Evolutionary conservation across 2,113 vertebrate species (phyloP).

Genomic region (Microtus montanus): DNA sequence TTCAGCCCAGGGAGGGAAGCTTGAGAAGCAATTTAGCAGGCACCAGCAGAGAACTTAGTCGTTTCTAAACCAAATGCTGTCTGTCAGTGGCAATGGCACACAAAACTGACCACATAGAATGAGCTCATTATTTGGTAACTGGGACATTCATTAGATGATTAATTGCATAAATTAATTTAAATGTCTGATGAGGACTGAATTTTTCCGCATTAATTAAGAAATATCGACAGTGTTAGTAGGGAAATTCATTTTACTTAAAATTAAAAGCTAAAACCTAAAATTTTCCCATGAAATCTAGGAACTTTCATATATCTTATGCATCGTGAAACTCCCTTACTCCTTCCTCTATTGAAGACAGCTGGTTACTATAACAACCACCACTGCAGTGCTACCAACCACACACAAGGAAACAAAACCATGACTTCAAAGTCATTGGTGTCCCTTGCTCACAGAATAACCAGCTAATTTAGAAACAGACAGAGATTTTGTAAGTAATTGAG

Average conservation of each 20-base stretch:
- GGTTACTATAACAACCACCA: conserved; percentile 78
- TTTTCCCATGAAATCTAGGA: conserved; percentile 26
- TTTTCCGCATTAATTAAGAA: conserved; percentile 31
- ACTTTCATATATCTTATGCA: conserved; percentile 33
- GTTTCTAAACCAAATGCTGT: background rate
- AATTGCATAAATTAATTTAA: conserved; percentile 24
- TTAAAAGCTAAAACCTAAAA: conserved; percentile 17
- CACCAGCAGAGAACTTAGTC: background rate
- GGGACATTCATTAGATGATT: background rate
- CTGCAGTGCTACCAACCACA: conserved; percentile 35
- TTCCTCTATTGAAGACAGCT: conserved; percentile 37
- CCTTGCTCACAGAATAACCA: conserved; percentile 19
- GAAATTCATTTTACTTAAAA: conserved; percentile 35
- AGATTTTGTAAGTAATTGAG: background rate
- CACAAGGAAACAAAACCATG: conserved; percentile 32
- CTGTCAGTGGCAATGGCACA: background rate
- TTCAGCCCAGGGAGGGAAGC: background rate
- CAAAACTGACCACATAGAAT: background rate
- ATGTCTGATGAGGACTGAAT: background rate
- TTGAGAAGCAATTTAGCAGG: background rate
- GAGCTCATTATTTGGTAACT: background rate
- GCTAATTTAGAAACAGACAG: conserved; percentile 39
- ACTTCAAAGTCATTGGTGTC: background rate
- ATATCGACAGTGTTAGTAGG: background rate
- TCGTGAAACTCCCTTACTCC: background rate